Percentiles rank a stretch among this genome's conserved stretches.
phyloP scores from a whole-genome alignment of 1,140 invertebrate species.

The Tetramorium alpestre region DNA sequence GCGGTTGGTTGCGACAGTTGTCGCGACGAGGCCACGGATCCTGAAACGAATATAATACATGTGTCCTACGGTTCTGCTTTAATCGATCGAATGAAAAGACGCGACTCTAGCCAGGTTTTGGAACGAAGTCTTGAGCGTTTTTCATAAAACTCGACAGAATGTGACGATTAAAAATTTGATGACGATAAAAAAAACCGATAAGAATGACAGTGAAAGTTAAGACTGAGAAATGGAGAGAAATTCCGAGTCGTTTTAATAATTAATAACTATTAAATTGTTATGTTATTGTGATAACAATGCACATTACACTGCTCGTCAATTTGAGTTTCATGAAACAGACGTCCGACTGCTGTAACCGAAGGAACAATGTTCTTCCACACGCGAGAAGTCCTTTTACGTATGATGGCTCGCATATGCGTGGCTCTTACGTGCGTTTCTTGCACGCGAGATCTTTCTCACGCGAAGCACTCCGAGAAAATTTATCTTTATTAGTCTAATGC shows the following conservation, averaged over 20 bases:
- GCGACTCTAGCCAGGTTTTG: conserved; percentile 29
- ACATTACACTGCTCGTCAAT: not conserved
- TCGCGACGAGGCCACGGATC: conserved; percentile 53
- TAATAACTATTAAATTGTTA: not conserved
- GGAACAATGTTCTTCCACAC: not conserved
- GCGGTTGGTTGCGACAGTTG: not conserved
- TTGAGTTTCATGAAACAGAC: conserved; percentile 7
- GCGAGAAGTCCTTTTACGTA: conserved; percentile 18
- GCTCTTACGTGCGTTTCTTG: not conserved
- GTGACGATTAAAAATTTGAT: not conserved
- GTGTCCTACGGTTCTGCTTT: conserved; percentile 2
- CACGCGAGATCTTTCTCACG: conserved; percentile 36
- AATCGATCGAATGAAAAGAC: conserved; percentile 19
- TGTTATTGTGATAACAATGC: not conserved
- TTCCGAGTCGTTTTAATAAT: not conserved
- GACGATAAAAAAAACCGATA: not conserved
- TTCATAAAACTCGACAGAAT: conserved; percentile 21
- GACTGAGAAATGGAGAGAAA: not conserved
- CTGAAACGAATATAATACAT: conserved; percentile 29
- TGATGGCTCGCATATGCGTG: conserved; percentile 5
- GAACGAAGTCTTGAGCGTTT: not conserved
- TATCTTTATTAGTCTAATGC: not conserved
- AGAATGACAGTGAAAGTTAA: not conserved
- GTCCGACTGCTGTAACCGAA: not conserved
- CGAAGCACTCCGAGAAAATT: conserved; percentile 19